Percentiles rank a stretch among this genome's conserved stretches.
These are phyloP conservation scores for Marasmarcha lunaedactyla DNA, from an alignment of 2,888 invertebrate genomes.

Conservation along the genomic window DNA sequence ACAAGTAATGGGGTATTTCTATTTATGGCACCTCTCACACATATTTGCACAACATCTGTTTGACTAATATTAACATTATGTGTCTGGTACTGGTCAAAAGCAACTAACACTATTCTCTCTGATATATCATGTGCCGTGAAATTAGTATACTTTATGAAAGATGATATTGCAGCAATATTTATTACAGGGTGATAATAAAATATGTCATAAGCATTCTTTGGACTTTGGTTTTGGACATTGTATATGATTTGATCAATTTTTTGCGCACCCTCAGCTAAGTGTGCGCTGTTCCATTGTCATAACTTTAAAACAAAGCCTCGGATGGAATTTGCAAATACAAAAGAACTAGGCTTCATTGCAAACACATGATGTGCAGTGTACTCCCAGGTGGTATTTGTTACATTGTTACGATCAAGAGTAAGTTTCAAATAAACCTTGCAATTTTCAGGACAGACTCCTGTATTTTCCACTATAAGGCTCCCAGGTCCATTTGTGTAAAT, in stretches of 20 bases:
- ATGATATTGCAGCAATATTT: slow-evolving; percentile 49
- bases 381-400: slow-evolving; percentile 69
- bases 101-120: slow-evolving; percentile 82
- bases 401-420: slow-evolving; percentile 65
- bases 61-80: slow-evolving; percentile 84
- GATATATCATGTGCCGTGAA: slow-evolving; percentile 71
- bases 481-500: slow-evolving; percentile 72
- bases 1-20: slow-evolving; percentile 37
- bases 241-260: slow-evolving; percentile 52
- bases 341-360: slow-evolving; percentile 79
- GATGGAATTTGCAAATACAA: slow-evolving; percentile 72
- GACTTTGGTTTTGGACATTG: slow-evolving; percentile 55
- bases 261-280: slow-evolving; percentile 57
- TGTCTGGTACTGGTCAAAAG: slow-evolving; percentile 79
- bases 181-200: slow-evolving; percentile 46
- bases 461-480: slow-evolving; percentile 77
- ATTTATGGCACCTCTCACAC: slow-evolving; percentile 51
- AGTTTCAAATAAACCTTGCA: slow-evolving; percentile 74
- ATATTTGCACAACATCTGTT: slow-evolving; percentile 82
- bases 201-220: slow-evolving; percentile 50
- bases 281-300: slow-evolving; percentile 81
- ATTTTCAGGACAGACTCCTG: slow-evolving; percentile 77
- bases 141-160: slow-evolving; percentile 54
- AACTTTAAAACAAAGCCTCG: slow-evolving; percentile 85
- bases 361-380: slow-evolving; percentile 74